Base-by-base conservation (phyloP, 2,113 vertebrate species). In the Micronycteris hirsuta region DNA sequence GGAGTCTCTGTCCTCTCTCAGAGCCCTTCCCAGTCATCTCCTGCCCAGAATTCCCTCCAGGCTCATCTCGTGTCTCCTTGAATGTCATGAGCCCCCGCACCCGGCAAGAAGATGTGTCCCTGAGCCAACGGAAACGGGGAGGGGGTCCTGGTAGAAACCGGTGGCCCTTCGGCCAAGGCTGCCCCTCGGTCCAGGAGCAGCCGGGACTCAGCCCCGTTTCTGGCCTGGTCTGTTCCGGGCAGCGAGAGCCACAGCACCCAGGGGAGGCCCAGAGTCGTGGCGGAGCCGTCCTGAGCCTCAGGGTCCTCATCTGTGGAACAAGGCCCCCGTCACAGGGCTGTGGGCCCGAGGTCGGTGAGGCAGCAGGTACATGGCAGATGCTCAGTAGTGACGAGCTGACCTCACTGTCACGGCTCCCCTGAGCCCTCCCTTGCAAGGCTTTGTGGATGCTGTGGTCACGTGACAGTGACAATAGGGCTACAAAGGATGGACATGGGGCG, bases 391-490 rank as follows among this genome's bases (percentile, higher is more conserved):
- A n/a, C n/a, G n/a, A n/a, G n/a, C n/a, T n/a, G n/a, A n/a, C n/a
- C n/a, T n/a, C 24, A 63, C 5, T 7, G 24, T 11, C 52, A 0
- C 1, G 2, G 1, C 19, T 22, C 4, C n/a, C n/a, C n/a, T n/a
- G n/a, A n/a, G n/a, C n/a, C n/a, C n/a, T n/a, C n/a, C n/a, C n/a
- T 5, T 5, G 63, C 10, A 24, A 14, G 0, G 24, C 33, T 20
- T 33, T 10, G 33, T 1, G 7, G 38, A 31, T 2, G 9, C 3
- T 4, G 0, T 1, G 17, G 49, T 14, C 65, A 31, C 0, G 13
- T 13, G 41, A 20, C 52, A 0, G 63, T 17, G 13, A 24, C 1
- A 6, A 6, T 0, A 4, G 43, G 36, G 58, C 41, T 20, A 70
- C 33, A 26, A 15, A 47, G 68, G 82, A 17, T 2, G 15, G 43